Evolutionary conservation across 2,888 invertebrate species (phyloP).

Genomic region (Agrotis puta): DNA sequence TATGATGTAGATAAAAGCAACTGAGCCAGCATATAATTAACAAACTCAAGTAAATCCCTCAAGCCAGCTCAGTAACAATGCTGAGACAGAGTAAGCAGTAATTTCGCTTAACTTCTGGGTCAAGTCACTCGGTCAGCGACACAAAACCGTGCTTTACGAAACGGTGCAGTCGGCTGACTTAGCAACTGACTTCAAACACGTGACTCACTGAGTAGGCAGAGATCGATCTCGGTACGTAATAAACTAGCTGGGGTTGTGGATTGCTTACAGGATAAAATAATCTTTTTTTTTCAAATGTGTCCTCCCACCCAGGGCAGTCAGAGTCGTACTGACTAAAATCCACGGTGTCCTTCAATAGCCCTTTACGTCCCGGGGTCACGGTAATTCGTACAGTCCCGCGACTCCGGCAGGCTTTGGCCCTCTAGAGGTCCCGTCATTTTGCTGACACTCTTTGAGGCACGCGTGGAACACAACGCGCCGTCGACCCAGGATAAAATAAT

Average conservation of each 20-base stretch:
- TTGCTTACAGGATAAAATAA: no score
- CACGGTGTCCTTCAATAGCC: no score
- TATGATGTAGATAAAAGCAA: not conserved
- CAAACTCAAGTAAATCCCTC: not conserved
- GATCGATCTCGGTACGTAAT: not conserved
- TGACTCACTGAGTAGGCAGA: constrained; percentile 18
- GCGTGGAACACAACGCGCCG: no score
- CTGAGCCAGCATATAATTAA: not conserved
- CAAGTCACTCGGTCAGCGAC: constrained; percentile 43
- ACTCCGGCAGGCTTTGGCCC: no score
- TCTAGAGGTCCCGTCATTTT: no score
- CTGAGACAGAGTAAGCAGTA: constrained; percentile 26
- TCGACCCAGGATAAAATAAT: no score
- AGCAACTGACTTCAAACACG: constrained; percentile 39
- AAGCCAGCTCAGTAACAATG: not conserved
- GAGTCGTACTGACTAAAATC: no score
- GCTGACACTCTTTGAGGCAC: no score
- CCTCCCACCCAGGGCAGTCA: no score
- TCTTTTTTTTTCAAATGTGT: no score
- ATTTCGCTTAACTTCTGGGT: constrained; percentile 42
- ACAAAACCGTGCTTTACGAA: constrained; percentile 31
- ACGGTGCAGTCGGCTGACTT: constrained; percentile 27
- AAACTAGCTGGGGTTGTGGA: not conserved
- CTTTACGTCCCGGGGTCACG: no score
- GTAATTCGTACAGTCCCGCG: no score